Evolutionary conservation across 2,888 invertebrate species (phyloP).

Genomic region (Oxytorus armatus): DNA sequence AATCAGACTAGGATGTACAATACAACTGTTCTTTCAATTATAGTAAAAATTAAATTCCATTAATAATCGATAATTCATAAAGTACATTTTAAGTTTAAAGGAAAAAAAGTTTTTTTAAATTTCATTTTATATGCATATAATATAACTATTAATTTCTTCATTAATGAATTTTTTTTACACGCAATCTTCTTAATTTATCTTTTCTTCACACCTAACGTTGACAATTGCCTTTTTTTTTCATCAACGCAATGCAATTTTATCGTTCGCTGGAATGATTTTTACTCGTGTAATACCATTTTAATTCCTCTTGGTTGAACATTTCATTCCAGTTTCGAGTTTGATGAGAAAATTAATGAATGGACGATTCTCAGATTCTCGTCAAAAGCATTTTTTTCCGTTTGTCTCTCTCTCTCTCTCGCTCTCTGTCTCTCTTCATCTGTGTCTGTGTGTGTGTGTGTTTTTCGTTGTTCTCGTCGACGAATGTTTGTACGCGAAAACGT

Average conservation of each 20-base stretch:
- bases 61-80: too few relatives aligned
- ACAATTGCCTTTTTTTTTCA: neutral
- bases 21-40: neutral
- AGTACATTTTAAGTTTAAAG: too few relatives aligned
- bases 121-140: too few relatives aligned
- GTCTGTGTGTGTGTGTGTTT: too few relatives aligned
- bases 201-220: too few relatives aligned
- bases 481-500: constrained; percentile 28
- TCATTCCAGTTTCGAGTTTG: neutral
- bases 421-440: neutral
- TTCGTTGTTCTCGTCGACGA: constrained; percentile 5
- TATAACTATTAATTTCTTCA: too few relatives aligned
- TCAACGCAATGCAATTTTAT: neutral
- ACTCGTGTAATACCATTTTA: neutral
- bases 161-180: too few relatives aligned
- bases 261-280: neutral
- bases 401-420: neutral
- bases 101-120: too few relatives aligned
- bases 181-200: neutral
- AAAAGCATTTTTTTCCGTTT: constrained; percentile 26
- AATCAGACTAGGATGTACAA: neutral
- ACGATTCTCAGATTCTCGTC: neutral
- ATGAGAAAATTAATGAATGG: constrained; percentile 9
- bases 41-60: neutral
- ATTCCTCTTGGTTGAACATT: neutral